Evolutionary conservation across 1,140 invertebrate genomes (phyloP).

Genomic region (Pseudobourletiella spinata): DNA sequence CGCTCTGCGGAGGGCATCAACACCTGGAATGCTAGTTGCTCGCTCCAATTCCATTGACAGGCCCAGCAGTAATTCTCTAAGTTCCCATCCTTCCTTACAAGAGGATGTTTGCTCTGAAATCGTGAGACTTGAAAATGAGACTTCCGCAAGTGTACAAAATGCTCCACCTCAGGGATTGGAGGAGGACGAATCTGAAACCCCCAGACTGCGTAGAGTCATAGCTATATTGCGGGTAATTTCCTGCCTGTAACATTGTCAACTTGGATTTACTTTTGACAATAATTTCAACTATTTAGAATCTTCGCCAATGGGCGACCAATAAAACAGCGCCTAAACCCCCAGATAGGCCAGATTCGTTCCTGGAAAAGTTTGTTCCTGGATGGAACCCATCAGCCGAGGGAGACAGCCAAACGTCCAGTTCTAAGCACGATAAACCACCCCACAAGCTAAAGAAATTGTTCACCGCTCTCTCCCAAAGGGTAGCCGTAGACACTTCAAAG

Average conservation of each 20-base stretch:
- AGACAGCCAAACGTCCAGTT: conserved; percentile 32
- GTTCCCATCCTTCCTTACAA: conserved; percentile 32
- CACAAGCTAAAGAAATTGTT: conserved; percentile 18
- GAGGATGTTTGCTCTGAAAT: conserved; percentile 38
- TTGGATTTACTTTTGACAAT: too few species aligned
- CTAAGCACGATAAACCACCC: conserved; percentile 35
- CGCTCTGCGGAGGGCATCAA: not conserved
- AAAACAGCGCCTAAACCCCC: conserved; percentile 38
- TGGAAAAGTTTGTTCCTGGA: conserved; percentile 47
- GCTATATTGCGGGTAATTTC: too few species aligned
- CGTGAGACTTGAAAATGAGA: conserved; percentile 27
- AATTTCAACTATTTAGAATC: too few species aligned
- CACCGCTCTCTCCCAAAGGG: not conserved
- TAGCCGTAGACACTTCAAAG: conserved; percentile 54
- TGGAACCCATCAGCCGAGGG: conserved; percentile 38
- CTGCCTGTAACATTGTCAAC: too few species aligned
- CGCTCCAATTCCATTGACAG: not conserved
- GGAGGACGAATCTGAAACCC: too few species aligned
- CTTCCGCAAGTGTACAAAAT: not conserved
- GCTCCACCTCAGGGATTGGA: too few species aligned
- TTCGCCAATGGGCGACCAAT: conserved; percentile 44
- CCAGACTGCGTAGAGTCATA: too few species aligned
- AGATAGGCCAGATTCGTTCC: conserved; percentile 46
- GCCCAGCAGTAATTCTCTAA: conserved; percentile 25
- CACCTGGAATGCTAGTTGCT: not conserved